These are phyloP conservation scores for Orchesellides sinensis DNA, from an alignment of 2,888 invertebrate genomes.

Conservation along the genomic window DNA sequence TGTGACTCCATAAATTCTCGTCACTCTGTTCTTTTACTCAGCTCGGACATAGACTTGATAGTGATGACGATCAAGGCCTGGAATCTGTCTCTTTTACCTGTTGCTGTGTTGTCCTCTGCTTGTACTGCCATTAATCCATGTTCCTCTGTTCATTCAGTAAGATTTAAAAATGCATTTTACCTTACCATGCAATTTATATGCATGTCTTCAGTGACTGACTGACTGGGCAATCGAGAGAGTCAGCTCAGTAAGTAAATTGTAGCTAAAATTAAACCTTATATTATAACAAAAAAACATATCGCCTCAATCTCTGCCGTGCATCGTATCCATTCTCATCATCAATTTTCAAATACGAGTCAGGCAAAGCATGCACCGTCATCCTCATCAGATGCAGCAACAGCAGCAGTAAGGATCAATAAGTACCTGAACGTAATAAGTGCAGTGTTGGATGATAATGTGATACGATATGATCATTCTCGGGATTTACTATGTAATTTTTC, in stretches of 20 bases:
- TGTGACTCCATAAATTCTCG: conserved; percentile 74
- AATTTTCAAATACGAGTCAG: too few relatives aligned
- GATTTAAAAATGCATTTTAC: background rate
- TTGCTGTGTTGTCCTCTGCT: background rate
- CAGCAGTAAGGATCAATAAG: conserved; percentile 6
- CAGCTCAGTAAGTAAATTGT: background rate
- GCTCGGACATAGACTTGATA: too few relatives aligned
- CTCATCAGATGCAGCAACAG: too few relatives aligned
- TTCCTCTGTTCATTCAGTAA: background rate
- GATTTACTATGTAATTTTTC: conserved; percentile 26
- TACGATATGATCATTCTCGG: conserved; percentile 42
- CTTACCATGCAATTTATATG: background rate
- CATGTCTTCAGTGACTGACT: background rate
- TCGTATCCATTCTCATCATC: background rate
- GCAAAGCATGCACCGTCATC: conserved; percentile 33
- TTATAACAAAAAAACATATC: too few relatives aligned
- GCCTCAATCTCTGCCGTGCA: conserved; percentile 30
- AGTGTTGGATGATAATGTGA: conserved; percentile 26
- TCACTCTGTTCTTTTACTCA: conserved; percentile 26
- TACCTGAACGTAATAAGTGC: background rate
- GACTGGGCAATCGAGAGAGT: background rate
- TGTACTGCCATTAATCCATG: background rate
- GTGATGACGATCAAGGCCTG: conserved; percentile 56
- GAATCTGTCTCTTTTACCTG: conserved; percentile 56
- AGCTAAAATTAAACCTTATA: conserved; percentile 50